Conservation (phyloP, 1,140 invertebrate species). For the Cyrtorhinus lividipennis region DNA sequence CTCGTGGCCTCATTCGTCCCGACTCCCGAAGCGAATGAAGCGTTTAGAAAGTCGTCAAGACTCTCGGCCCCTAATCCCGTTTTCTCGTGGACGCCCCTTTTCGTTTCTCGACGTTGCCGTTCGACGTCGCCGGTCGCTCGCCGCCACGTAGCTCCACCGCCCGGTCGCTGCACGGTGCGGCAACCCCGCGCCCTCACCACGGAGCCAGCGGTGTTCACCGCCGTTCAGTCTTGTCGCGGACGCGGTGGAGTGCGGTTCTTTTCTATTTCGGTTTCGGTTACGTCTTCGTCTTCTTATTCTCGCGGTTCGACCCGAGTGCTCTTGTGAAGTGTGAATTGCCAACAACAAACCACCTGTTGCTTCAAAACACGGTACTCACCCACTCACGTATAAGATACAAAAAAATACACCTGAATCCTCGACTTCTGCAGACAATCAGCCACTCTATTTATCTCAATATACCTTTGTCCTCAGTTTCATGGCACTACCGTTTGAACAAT, state of each 20-base stretch:
- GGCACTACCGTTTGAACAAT: no score
- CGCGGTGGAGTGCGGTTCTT: no score
- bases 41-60: conserved; percentile 6
- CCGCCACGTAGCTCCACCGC: not conserved
- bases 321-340: conserved; percentile 7
- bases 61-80: not conserved
- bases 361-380: not conserved
- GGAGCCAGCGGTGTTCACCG: no score
- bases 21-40: conserved; percentile 2
- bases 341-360: not conserved
- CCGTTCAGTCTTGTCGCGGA: not conserved
- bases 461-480: no score
- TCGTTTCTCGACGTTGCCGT: not conserved
- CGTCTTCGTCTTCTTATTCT: not conserved
- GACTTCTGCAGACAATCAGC: no score
- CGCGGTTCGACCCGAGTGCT: not conserved
- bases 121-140: not conserved
- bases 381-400: no score
- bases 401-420: no score
- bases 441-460: no score
- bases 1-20: not conserved
- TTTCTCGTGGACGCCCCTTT: not conserved
- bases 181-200: not conserved
- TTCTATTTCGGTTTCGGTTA: not conserved
- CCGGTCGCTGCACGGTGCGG: no score